Evolutionary conservation across 2,888 invertebrate genomes (phyloP).

Genomic region (Euplagia quadripunctaria): DNA sequence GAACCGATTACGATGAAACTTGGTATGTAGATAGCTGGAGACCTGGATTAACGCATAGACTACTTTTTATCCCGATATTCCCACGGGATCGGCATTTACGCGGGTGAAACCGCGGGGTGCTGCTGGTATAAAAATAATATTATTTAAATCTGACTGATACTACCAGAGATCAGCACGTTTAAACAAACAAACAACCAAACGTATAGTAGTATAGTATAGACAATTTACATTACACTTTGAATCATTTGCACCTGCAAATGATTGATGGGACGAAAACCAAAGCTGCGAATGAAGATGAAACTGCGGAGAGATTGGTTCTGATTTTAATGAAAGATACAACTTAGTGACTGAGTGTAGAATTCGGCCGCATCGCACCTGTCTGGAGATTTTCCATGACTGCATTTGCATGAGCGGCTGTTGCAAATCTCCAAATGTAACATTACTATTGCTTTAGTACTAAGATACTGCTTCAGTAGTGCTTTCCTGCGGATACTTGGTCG

Average conservation of each 20-base stretch:
- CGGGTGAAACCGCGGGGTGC: too few relatives aligned
- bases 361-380: too few relatives aligned
- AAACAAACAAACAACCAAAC: neutral
- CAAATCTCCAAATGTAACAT: neutral
- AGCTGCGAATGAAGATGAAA: neutral
- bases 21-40: too few relatives aligned
- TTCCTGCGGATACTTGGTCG: too few relatives aligned
- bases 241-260: conserved; percentile 2
- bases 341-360: neutral
- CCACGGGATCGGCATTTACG: too few relatives aligned
- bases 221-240: neutral
- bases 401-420: neutral
- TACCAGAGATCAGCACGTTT: neutral
- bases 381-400: neutral
- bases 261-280: neutral
- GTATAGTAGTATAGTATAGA: too few relatives aligned
- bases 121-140: too few relatives aligned
- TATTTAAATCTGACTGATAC: too few relatives aligned
- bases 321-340: neutral
- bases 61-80: too few relatives aligned
- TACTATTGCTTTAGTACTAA: neutral
- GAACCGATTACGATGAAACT: too few relatives aligned
- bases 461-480: neutral
- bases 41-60: too few relatives aligned
- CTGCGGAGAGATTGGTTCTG: neutral